phyloP scores from a whole-genome alignment of 2,797 vertebrate species.

The Myripristis jacobus region DNA sequence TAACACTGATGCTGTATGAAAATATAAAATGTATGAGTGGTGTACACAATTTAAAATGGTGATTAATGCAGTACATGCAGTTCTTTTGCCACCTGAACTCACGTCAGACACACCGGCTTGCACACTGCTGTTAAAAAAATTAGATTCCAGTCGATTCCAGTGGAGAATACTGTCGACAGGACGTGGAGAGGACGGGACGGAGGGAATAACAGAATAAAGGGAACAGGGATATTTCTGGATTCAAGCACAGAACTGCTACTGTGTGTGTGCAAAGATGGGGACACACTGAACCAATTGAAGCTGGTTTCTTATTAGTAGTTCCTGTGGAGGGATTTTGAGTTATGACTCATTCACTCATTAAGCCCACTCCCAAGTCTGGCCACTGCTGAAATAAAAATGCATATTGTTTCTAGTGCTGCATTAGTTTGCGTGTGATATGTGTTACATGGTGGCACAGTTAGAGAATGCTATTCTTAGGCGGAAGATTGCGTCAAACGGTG shows the following conservation, averaged over 20 bases:
- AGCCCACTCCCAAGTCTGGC: slow-evolving; percentile 60
- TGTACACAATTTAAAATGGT: too few relatives aligned
- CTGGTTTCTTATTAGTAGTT: slow-evolving; percentile 61
- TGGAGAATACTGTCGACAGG: slow-evolving; percentile 29
- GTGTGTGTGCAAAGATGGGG: slow-evolving; percentile 38
- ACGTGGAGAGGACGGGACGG: slow-evolving; percentile 42
- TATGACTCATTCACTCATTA: slow-evolving; percentile 77
- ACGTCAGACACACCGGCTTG: too few relatives aligned
- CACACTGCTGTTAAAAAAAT: too few relatives aligned
- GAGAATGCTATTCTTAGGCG: slow-evolving; percentile 45
- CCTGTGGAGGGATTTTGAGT: slow-evolving; percentile 58
- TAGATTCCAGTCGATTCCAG: too few relatives aligned
- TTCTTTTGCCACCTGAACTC: too few relatives aligned
- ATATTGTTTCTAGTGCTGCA: slow-evolving; percentile 4
- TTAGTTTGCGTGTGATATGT: slow-evolving; percentile 28
- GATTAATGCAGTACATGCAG: too few relatives aligned
- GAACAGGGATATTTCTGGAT: slow-evolving; percentile 62
- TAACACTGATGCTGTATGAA: too few relatives aligned
- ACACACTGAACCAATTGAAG: slow-evolving; percentile 48
- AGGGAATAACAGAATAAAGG: slow-evolving; percentile 50
- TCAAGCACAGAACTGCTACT: slow-evolving; percentile 35
- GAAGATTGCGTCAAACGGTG: slow-evolving; percentile 26
- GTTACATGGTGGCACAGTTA: slow-evolving; percentile 4
- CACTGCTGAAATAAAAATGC: slow-evolving; percentile 52
- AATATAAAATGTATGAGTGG: too few relatives aligned